Base-by-base conservation (phyloP, 2,888 invertebrate genomes). In the Branchipolynoe longqiensis region DNA sequence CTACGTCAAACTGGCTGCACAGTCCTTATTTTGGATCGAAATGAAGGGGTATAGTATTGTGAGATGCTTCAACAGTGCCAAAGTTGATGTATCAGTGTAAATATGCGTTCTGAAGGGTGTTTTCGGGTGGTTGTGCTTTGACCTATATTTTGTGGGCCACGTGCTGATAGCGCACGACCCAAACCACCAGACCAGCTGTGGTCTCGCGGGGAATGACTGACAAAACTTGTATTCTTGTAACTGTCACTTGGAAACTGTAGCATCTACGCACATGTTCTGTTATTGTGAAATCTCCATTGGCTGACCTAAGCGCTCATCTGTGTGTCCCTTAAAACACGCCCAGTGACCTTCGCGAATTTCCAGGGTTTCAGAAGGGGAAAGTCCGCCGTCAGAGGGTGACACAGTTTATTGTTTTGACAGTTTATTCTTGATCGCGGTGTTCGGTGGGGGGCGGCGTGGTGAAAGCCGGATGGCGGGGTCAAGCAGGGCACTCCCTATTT, bases 341-440 rank as follows among this genome's bases (percentile, higher is more conserved):
- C n/a, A n/a, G n/a, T n/a, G n/a, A n/a, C n/a, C n/a, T n/a, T n/a
- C n/a, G n/a, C n/a, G n/a, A n/a, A n/a, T n/a, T n/a, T n/a, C n/a
- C n/a, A n/a, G n/a, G 12, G 22, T 8, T 58, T 58, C 25, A 25
- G 4, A 58, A 38, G 38, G 12, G 36, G 38, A 69, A 38, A 22
- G 36, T 69, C 36, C 69, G 18, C 14, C 69, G 12, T 69, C 8
- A 18, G 69, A 36, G 69, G 69, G 33, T 69, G 69, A 69, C 69
- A 69, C 69, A 69, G 69, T 69, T 69, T 69, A 69, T 69, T 69
- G 69, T 69, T 69, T 69, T 69, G 69, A 69, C 69, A 69, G 69
- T 38, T 69, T 69, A 38, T 33, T 69, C 69, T 69, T 69, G 69
- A 38, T 69, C 69, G 18, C 38, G 22, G 38, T 69, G 33, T 69